A percentile compares a stretch with the other conserved stretches of the same genome.
Conservation (phyloP, 2,113 vertebrate species). For the Sander lucioperca region DNA sequence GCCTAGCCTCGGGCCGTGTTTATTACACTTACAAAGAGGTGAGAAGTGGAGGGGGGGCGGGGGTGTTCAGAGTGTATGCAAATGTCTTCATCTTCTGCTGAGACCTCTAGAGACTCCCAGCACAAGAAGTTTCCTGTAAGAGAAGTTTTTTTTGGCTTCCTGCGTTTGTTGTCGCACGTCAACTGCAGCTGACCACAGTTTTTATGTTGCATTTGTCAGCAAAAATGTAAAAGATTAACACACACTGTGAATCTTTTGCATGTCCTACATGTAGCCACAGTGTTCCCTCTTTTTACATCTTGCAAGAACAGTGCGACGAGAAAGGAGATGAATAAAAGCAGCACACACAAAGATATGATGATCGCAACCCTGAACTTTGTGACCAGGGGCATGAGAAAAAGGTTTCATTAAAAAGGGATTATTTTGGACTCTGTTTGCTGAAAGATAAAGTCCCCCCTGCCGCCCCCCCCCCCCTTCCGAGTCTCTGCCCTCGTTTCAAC, state of each 20-base stretch:
- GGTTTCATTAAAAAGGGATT: conserved; percentile 78
- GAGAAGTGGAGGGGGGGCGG: conserved; percentile 11
- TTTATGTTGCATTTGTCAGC: neutral
- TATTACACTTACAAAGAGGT: conserved; percentile 43
- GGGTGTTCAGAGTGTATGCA: neutral
- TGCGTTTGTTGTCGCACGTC: neutral
- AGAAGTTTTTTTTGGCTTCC: neutral
- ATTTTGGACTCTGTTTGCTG: conserved; percentile 31
- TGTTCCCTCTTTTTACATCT: no score
- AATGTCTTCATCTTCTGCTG: neutral
- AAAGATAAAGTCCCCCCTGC: conserved; percentile 47
- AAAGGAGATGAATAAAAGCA: neutral
- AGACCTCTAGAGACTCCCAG: no score
- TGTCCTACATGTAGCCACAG: no score
- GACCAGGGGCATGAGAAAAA: conserved; percentile 1
- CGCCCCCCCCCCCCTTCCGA: neutral
- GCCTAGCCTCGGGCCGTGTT: conserved; percentile 7
- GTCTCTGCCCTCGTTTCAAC: conserved; percentile 5
- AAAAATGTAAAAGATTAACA: no score
- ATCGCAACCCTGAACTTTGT: conserved; percentile 15
- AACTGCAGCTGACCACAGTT: neutral
- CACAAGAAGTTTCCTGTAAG: neutral
- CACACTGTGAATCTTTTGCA: no score
- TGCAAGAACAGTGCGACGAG: neutral
- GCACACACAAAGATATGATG: neutral